Evolutionary conservation across 2,797 vertebrate genomes (phyloP), one percentile per base, ranked within the genome.

Genomic region (Botia almorhae): DNA sequence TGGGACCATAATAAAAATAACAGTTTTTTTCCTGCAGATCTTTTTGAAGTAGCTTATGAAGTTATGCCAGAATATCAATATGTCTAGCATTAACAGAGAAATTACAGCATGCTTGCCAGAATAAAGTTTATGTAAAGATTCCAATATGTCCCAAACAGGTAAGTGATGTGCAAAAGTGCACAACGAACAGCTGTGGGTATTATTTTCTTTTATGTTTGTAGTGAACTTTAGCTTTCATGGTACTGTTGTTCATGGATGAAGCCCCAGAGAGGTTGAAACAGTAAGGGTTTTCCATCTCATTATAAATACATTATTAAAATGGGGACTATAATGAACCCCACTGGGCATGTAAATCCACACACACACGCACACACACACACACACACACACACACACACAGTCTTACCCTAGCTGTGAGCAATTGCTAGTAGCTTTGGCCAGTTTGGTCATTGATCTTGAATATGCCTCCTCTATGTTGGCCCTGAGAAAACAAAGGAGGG

Each of bases 401-500:
- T 92, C 96, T 94, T 91, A 99, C 98, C 98, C 98, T 68, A 98
- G 93, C 76, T 97, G 97, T 79, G 96, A 97, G 87, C 96, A 98
- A 93, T 98, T 99, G 86, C 96, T 96, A 0, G 97, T 95, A 84
- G 96, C 95, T 91, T 98, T 99, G 88, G 95, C 97, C 77, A 99
- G 93, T 93, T 98, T 99, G 88, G 96, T 97, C 96, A 99, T 97
- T n/a, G 98, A 97, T 88, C 96, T 95, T 88, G 97, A 97, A 86
- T 99, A 99, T 0, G 91, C 90, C 84, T 99, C 98, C 89, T 99
- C 97, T 86, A 99, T 98, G 3, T 95, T 94, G 87, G 96, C 96
- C 92, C 98, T 99, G 65, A 29, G 77, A 87, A 81, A 43, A 88
- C 8, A 74, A 53, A 36, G 21, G 6, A 2, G 50, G 12, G 48